A percentile compares a stretch with the other conserved stretches of the same genome.
phyloP scores from a whole-genome alignment of 2,113 vertebrate genomes.

The Limanda limanda region DNA sequence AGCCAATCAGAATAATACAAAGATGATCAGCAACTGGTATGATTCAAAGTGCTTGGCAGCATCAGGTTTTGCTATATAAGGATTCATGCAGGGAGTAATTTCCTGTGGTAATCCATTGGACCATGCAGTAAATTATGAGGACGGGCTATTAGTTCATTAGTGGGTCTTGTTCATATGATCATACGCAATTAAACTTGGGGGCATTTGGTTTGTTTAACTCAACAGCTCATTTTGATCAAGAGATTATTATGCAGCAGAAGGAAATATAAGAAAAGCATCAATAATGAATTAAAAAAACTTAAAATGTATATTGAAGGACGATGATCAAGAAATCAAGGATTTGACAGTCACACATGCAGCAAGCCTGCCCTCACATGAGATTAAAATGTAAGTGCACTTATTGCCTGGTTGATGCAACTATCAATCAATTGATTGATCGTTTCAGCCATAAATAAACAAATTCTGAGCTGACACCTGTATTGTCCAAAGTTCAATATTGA shows the following conservation, averaged over 20 bases:
- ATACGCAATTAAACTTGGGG: not conserved
- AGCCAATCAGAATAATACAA: constrained; percentile 28
- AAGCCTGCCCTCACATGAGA: no score
- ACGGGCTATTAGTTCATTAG: constrained; percentile 35
- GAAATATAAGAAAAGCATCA: not conserved
- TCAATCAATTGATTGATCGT: no score
- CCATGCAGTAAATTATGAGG: constrained; percentile 42
- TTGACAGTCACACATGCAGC: no score
- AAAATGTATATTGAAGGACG: not conserved
- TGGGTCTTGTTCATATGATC: not conserved
- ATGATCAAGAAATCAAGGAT: not conserved
- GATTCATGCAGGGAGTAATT: constrained; percentile 20
- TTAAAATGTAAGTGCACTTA: no score
- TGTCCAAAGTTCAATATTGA: no score
- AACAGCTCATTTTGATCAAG: not conserved
- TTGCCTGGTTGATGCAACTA: no score
- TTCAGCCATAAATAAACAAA: no score
- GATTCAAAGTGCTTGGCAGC: not conserved
- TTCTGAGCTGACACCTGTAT: no score
- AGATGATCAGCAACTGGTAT: not conserved
- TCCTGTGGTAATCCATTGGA: not conserved
- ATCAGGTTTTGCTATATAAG: not conserved
- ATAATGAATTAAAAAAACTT: not conserved
- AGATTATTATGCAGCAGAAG: not conserved
- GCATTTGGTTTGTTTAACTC: not conserved